Percentiles rank a stretch among this genome's conserved stretches.
Conservation (phyloP, 1,140 invertebrate species). For the Glomeris maerens region DNA sequence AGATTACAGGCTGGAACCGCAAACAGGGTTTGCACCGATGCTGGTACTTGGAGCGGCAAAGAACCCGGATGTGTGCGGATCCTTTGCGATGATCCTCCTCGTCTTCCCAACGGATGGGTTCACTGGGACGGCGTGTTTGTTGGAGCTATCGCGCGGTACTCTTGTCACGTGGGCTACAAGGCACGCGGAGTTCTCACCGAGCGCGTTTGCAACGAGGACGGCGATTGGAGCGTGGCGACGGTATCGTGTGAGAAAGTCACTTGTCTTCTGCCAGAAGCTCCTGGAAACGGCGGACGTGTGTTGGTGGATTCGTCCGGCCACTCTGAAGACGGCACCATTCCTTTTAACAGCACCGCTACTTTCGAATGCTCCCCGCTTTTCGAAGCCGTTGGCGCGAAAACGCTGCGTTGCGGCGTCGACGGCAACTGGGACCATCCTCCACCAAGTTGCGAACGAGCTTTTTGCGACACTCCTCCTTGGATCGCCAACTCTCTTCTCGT, state of each 20-base stretch:
- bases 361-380: too few species aligned
- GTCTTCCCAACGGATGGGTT: background rate
- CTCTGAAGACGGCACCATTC: too few species aligned
- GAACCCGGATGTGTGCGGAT: constrained; percentile 20
- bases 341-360: too few species aligned
- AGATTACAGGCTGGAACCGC: too few species aligned
- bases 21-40: constrained; percentile 26
- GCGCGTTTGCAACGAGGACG: too few species aligned
- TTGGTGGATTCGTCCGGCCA: too few species aligned
- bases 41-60: constrained; percentile 28
- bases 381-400: constrained; percentile 19
- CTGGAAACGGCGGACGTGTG: too few species aligned
- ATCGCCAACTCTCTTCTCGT: too few species aligned
- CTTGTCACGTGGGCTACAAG: constrained; percentile 17
- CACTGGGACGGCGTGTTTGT: constrained; percentile 11
- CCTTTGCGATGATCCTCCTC: background rate
- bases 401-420: constrained; percentile 17
- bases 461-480: too few species aligned
- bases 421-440: constrained; percentile 25
- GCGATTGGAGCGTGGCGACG: too few species aligned
- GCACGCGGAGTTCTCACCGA: constrained; percentile 16
- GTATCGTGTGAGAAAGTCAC: too few species aligned
- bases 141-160: constrained; percentile 14
- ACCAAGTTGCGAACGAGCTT: constrained; percentile 22
- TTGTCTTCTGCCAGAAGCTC: too few species aligned